Conservation (phyloP, 1,140 invertebrate species). For the Aphis craccivora region DNA sequence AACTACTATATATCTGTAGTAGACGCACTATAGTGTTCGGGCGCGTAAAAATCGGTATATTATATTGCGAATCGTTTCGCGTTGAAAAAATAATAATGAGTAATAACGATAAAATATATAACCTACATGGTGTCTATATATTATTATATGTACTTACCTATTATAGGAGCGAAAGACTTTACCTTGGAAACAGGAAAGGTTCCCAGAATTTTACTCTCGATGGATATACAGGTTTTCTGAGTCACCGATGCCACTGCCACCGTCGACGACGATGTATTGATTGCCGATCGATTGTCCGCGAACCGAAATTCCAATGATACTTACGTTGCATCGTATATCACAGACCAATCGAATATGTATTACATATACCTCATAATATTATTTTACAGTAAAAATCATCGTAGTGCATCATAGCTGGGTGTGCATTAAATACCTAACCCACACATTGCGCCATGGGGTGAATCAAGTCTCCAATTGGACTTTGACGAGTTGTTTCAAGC, state of each 20-base stretch:
- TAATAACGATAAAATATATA: neutral
- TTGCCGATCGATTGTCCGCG: neutral
- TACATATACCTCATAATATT: neutral
- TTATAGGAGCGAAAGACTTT: neutral
- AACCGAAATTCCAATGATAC: neutral
- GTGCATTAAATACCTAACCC: neutral
- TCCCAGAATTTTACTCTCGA: slow-evolving; percentile 19
- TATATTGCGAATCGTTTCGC: neutral
- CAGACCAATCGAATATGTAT: neutral
- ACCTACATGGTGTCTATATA: neutral
- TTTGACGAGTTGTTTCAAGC: neutral
- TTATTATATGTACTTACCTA: neutral
- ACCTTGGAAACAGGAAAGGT: slow-evolving; percentile 38
- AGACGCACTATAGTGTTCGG: neutral
- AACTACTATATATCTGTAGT: no score
- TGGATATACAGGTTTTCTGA: slow-evolving; percentile 30
- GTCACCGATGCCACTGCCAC: neutral
- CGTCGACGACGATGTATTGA: neutral
- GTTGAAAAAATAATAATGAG: neutral
- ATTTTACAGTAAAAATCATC: neutral
- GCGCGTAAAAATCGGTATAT: neutral
- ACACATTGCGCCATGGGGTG: no score
- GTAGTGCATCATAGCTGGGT: neutral
- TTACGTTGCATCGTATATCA: neutral
- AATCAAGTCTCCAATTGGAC: neutral